Base-by-base conservation (phyloP, 1,140 invertebrate species). In the Rhyzopertha dominica region DNA sequence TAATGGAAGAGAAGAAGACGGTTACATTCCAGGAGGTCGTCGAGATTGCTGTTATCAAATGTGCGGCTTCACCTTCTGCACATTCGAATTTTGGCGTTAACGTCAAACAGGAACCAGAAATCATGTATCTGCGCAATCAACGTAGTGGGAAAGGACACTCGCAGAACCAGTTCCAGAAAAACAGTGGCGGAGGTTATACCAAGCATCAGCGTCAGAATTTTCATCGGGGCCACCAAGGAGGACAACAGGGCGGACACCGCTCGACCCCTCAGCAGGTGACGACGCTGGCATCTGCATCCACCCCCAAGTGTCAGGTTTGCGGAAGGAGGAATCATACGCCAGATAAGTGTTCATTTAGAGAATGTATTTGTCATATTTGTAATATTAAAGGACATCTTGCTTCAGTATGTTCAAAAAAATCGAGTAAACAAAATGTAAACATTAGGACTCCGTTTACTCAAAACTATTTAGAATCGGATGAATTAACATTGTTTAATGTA, bases 381-480 rank as follows among this genome's bases (percentile, higher is more conserved):
- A 36, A 36, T 7, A 8, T 22, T 18, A 36, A 18, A 17, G 34
- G 18, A n/a, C n/a, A n/a, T 22, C 13, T 36, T 10, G 14, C 34
- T 12, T 22, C 34, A 20, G 34, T 36, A 10, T 20, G 34, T 36
- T 22, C 34, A 12, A 36, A 17, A 12, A 36, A 36, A 36, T n/a
- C n/a, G n/a, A 36, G 17, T 36, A n/a, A 36, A 10, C 10, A 36
- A 17, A 12, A 22, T 36, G 23, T 12, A 9, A 36, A 20, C n/a
- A 13, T 17, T 10, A 18, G 12, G 8, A 7, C 19, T 18, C 19
- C 5, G 23, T 9, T 20, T 36, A 22, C 23, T 16, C 34, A 36
- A 17, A 36, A 36, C 23, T 40, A 28, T 17, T 28, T 40, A 28
- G 38, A 40, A 28, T 28, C 13, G 9, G 23, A 40, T 8, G 38